A percentile compares a stretch with the other conserved stretches of the same genome.
Conservation (phyloP, 2,888 invertebrate species). For the Pseudococcus longispinus region DNA sequence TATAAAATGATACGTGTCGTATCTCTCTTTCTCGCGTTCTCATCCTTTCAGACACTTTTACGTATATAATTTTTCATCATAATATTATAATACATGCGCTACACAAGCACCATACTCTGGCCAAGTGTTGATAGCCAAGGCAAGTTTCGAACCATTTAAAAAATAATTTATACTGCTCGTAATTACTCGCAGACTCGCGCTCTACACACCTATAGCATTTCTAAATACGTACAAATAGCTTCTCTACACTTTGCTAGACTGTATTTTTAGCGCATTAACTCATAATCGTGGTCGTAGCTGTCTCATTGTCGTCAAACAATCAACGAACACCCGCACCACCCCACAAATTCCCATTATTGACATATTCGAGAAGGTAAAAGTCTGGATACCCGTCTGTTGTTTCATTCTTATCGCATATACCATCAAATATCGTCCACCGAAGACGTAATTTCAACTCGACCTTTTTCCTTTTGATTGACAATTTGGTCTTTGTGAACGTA, state of each 20-base stretch:
- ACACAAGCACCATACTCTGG: neutral
- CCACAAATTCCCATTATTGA: neutral
- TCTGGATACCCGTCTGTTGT: too few species aligned
- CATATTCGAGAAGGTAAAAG: neutral
- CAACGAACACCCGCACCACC: neutral
- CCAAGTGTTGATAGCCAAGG: neutral
- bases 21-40: neutral
- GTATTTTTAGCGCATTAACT: neutral
- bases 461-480: too few species aligned
- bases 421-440: too few species aligned
- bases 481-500: neutral
- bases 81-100: neutral
- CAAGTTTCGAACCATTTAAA: neutral
- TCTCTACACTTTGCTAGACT: neutral
- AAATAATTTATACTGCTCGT: neutral
- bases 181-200: too few species aligned
- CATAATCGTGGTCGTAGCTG: neutral
- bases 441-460: neutral
- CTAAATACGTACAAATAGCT: neutral
- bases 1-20: neutral
- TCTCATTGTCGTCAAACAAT: too few species aligned
- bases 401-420: neutral
- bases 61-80: neutral
- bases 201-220: neutral
- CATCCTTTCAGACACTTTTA: neutral